Conservation (phyloP, 2,888 invertebrate species). For the Matsumyia berberina region DNA sequence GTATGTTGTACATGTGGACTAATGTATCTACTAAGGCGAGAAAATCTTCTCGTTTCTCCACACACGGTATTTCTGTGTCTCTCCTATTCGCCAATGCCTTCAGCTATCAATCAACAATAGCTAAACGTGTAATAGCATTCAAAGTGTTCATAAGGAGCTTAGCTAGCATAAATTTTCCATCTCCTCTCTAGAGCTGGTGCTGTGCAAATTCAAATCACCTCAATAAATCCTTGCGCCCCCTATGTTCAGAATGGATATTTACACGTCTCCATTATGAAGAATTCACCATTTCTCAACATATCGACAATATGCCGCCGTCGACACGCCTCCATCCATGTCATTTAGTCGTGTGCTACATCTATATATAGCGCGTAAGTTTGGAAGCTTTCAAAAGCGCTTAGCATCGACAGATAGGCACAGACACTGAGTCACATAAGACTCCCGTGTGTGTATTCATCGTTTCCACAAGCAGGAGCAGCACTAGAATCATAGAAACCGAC, state of each 20-base stretch:
- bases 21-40: background rate
- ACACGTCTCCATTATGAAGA: slow-evolving; percentile 69
- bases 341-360: slow-evolving; percentile 13
- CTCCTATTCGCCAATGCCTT: background rate
- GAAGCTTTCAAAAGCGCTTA: slow-evolving; percentile 56
- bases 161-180: slow-evolving; percentile 45
- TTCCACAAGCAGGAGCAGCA: background rate
- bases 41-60: background rate
- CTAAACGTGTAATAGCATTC: slow-evolving; percentile 63
- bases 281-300: slow-evolving; percentile 64
- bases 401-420: background rate
- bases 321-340: slow-evolving; percentile 14
- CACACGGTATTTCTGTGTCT: background rate
- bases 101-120: slow-evolving; percentile 69
- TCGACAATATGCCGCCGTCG: slow-evolving; percentile 42
- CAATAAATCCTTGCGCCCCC: slow-evolving; percentile 58
- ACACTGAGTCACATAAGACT: slow-evolving; percentile 21
- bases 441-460: background rate
- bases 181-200: slow-evolving; percentile 23
- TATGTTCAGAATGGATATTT: slow-evolving; percentile 51
- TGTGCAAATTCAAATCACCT: slow-evolving; percentile 66
- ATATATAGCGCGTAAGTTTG: slow-evolving; percentile 51
- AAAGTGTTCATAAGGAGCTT: slow-evolving; percentile 61
- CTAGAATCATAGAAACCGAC: slow-evolving; percentile 41
- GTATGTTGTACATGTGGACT: background rate